These are phyloP conservation scores for Ascidia mentula DNA, from an alignment of 23 tunicate genomes.

Conservation along the genomic window DNA sequence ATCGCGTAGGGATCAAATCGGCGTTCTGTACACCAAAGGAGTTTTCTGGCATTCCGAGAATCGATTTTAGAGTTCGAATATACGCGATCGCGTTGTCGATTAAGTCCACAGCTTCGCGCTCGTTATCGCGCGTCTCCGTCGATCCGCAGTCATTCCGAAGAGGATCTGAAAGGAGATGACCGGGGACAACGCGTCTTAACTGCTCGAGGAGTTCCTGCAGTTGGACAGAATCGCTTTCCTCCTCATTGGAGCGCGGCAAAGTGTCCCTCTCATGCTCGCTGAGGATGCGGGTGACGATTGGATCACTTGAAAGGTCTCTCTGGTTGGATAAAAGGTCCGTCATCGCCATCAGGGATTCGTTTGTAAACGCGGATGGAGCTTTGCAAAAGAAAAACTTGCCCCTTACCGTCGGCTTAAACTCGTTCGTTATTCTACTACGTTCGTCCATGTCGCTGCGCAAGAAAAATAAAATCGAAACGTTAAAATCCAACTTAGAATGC, in stretches of 20 bases:
- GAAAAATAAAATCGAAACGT: not conserved
- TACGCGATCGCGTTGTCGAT: not conserved
- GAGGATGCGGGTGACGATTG: not conserved
- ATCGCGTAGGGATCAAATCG: not conserved
- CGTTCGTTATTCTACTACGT: not conserved
- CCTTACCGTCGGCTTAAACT: not conserved
- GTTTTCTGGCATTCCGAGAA: not conserved
- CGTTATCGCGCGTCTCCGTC: not conserved
- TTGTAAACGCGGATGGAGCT: not conserved
- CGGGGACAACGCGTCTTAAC: not conserved
- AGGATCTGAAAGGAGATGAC: not conserved
- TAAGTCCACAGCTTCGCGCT: not conserved
- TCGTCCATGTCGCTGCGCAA: not conserved
- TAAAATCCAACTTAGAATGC: not conserved
- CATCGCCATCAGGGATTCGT: not conserved
- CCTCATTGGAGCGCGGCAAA: not conserved
- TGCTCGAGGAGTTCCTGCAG: not conserved
- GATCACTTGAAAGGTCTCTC: not conserved
- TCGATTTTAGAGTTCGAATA: not conserved
- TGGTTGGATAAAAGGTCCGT: not conserved
- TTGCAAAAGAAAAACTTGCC: not conserved
- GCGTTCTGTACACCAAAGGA: not conserved
- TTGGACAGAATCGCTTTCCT: not conserved
- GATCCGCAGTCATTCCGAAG: too few species aligned
- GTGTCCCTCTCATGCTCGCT: not conserved